Percentiles rank a stretch among this genome's conserved stretches.
These are phyloP conservation scores for Luffia ferchaultella DNA, from an alignment of 2,888 invertebrate genomes.

Conservation along the genomic window DNA sequence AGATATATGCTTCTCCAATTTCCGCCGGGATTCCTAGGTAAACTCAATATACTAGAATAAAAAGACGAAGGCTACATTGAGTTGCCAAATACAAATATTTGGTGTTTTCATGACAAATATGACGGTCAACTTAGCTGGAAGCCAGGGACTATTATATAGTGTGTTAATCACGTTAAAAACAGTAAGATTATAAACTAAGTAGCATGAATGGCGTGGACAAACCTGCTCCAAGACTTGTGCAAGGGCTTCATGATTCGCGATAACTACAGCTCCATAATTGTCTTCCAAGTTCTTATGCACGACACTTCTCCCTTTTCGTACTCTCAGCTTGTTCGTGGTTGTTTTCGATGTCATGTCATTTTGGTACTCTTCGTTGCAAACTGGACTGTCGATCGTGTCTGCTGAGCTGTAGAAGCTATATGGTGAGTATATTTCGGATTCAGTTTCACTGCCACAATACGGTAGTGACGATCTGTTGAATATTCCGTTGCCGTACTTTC, in stretches of 20 bases:
- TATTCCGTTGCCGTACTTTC: constrained; percentile 67
- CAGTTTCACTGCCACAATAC: constrained; percentile 84
- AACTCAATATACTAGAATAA: too few species aligned
- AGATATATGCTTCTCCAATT: too few species aligned
- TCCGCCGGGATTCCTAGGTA: too few species aligned
- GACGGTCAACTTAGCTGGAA: too few species aligned
- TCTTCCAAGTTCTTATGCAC: constrained; percentile 88
- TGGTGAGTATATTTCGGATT: constrained; percentile 85
- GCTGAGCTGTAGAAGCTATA: constrained; percentile 77
- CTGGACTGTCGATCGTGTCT: constrained; percentile 58
- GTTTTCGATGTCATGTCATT: constrained; percentile 51
- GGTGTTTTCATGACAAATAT: too few species aligned
- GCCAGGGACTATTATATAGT: too few species aligned
- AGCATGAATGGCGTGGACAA: too few species aligned
- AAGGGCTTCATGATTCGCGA: constrained; percentile 89
- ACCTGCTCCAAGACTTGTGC: constrained; percentile 91
- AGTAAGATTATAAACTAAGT: too few species aligned
- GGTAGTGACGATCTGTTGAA: constrained; percentile 74
- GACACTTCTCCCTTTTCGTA: constrained; percentile 82
- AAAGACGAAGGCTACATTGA: too few species aligned
- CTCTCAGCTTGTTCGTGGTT: constrained; percentile 72
- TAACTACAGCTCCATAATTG: constrained; percentile 89
- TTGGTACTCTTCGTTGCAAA: constrained; percentile 44
- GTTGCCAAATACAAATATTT: too few species aligned
- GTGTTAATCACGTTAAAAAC: too few species aligned